Evolutionary conservation across 2,113 vertebrate species (phyloP).

Genomic region (Cheirogaleus medius): DNA sequence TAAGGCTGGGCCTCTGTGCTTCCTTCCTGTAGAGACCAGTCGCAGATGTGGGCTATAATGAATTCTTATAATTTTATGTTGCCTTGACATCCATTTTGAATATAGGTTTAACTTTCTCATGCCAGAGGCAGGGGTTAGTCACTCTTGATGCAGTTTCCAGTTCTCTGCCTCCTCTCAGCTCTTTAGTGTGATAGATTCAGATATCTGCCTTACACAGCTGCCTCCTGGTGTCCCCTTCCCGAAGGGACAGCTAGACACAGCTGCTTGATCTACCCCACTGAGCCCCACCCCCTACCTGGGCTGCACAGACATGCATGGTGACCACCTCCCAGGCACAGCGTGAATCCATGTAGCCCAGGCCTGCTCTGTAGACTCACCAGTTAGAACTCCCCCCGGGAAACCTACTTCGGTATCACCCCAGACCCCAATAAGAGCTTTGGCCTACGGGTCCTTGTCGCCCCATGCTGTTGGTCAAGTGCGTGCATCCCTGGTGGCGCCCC

Average conservation of each 20-base stretch:
- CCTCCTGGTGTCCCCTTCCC: too few relatives aligned
- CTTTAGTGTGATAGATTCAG: neutral
- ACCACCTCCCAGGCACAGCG: neutral
- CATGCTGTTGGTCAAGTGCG: neutral
- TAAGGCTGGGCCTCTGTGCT: neutral
- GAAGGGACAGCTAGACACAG: neutral
- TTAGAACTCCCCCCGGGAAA: neutral
- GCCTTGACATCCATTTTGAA: neutral
- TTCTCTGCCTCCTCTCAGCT: neutral
- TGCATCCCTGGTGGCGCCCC: neutral
- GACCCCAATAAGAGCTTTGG: neutral
- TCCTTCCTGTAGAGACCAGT: neutral
- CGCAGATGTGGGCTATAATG: neutral
- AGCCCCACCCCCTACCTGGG: neutral
- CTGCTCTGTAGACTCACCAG: neutral
- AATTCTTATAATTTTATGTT: neutral
- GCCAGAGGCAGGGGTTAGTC: neutral
- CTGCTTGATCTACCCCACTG: neutral
- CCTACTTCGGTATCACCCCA: neutral
- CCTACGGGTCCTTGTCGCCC: too few relatives aligned
- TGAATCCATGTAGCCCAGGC: neutral
- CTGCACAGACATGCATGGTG: neutral
- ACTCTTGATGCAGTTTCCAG: neutral
- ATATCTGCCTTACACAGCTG: too few relatives aligned
- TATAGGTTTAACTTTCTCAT: neutral